Percentiles rank a stretch among this genome's conserved stretches.
phyloP scores from a whole-genome alignment of 1,140 invertebrate species.

The Heliconius melpomene region DNA sequence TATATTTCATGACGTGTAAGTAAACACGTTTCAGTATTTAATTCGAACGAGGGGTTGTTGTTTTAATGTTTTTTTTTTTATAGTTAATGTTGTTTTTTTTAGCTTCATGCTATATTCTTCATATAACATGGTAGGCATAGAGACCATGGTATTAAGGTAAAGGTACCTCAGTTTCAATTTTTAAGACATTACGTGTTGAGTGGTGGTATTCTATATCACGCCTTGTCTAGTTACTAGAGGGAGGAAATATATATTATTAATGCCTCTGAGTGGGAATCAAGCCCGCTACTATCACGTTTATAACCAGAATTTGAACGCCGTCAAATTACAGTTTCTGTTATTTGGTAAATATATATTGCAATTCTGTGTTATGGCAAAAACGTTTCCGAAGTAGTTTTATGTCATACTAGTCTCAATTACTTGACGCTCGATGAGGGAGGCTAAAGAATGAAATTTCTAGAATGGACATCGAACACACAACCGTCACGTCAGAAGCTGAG shows the following conservation, averaged over 20 bases:
- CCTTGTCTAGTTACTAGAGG: background rate
- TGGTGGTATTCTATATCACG: no score
- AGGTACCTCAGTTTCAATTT: no score
- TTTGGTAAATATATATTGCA: no score
- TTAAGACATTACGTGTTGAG: no score
- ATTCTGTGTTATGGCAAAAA: no score
- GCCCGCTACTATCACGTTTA: no score
- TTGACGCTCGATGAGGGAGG: no score
- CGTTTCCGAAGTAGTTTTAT: no score
- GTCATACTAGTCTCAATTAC: no score
- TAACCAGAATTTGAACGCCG: no score
- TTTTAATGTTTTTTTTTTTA: background rate
- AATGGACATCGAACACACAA: background rate
- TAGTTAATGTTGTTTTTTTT: background rate
- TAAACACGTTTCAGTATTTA: constrained; percentile 7
- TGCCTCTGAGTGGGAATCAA: no score
- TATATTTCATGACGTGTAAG: background rate
- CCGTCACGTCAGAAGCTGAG: background rate
- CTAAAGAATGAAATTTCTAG: background rate
- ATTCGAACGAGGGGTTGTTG: background rate
- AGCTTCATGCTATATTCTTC: background rate
- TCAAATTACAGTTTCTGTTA: no score
- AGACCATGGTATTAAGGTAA: background rate
- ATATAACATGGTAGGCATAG: background rate
- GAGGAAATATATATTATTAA: background rate